Percentiles rank a stretch among this genome's conserved stretches.
Conservation (phyloP, 1,140 invertebrate genomes). For the Pseudomyrmex sp. region DNA sequence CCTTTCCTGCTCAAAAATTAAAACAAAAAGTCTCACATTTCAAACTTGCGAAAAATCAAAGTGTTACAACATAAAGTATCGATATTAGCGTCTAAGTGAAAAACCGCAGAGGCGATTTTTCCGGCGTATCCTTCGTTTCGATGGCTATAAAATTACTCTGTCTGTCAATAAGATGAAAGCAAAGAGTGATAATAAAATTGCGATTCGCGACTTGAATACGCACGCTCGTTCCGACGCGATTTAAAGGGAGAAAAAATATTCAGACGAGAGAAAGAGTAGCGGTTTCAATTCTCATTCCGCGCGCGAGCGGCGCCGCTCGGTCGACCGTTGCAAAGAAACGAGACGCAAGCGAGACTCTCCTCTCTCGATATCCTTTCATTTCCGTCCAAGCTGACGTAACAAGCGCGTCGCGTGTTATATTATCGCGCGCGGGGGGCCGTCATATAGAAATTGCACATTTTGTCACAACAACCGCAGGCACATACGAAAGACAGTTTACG, state of each 20-base stretch:
- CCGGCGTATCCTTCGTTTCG: neutral
- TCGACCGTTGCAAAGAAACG: constrained; percentile 48
- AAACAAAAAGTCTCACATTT: neutral
- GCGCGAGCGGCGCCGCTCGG: constrained; percentile 35
- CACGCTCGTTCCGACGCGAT: neutral
- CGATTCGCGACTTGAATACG: constrained; percentile 13
- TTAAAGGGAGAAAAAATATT: constrained; percentile 28
- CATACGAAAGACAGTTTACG: constrained; percentile 40
- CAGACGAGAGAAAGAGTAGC: neutral
- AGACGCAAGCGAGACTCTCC: neutral
- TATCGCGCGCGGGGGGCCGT: constrained; percentile 36
- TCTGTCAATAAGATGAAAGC: constrained; percentile 23
- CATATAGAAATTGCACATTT: constrained; percentile 69
- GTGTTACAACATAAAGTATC: neutral
- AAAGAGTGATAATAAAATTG: constrained; percentile 38
- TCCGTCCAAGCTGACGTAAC: constrained; percentile 49
- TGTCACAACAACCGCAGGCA: constrained; percentile 53
- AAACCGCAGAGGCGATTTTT: neutral
- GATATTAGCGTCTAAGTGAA: neutral
- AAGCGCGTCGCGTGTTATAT: constrained; percentile 44
- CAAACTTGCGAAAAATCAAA: neutral
- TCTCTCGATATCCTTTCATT: constrained; percentile 60
- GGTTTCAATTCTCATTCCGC: constrained; percentile 59
- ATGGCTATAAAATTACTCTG: constrained; percentile 14
- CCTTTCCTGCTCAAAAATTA: neutral